Percentiles rank a stretch among this genome's conserved stretches.
Conservation (phyloP, 2,113 vertebrate genomes). For the Ptyas mucosa region DNA sequence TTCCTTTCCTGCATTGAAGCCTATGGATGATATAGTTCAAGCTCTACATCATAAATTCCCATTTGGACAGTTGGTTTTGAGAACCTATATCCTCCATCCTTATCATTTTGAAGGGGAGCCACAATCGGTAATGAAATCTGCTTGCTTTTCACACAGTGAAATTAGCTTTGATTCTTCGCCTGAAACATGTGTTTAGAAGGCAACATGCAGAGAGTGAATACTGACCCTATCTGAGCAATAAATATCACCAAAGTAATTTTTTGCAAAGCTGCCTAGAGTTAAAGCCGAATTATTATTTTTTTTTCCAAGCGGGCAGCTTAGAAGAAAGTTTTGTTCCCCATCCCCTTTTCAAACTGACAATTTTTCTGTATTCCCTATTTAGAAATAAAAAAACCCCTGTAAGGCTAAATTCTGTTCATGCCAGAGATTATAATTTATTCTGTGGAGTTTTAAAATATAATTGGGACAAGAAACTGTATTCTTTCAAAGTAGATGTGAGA, state of each 20-base stretch:
- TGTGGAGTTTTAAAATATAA: constrained; percentile 57
- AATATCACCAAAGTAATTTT: constrained; percentile 54
- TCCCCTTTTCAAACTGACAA: constrained; percentile 47
- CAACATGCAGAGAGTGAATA: constrained; percentile 59
- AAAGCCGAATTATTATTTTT: constrained; percentile 47
- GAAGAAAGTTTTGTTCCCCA: constrained; percentile 49
- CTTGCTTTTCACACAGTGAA: constrained; percentile 74
- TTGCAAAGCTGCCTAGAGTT: constrained; percentile 56
- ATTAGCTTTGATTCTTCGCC: constrained; percentile 76
- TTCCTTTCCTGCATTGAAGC: constrained; percentile 54
- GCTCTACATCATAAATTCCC: constrained; percentile 75
- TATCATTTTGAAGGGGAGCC: constrained; percentile 73
- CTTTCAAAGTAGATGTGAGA: constrained; percentile 43
- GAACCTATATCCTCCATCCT: constrained; percentile 66
- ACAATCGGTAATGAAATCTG: constrained; percentile 78
- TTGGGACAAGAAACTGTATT: constrained; percentile 62
- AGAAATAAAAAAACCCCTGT: constrained; percentile 49
- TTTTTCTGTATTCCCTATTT: constrained; percentile 40
- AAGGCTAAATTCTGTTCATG: constrained; percentile 61
- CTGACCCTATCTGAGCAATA: constrained; percentile 67
- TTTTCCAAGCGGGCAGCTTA: constrained; percentile 51
- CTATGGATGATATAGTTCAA: constrained; percentile 68
- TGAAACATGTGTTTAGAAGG: constrained; percentile 72
- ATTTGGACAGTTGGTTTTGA: constrained; percentile 71
- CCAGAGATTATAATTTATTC: constrained; percentile 62